Evolutionary conservation across 1,140 invertebrate genomes (phyloP).

Genomic region (Drosophila ambigua): DNA sequence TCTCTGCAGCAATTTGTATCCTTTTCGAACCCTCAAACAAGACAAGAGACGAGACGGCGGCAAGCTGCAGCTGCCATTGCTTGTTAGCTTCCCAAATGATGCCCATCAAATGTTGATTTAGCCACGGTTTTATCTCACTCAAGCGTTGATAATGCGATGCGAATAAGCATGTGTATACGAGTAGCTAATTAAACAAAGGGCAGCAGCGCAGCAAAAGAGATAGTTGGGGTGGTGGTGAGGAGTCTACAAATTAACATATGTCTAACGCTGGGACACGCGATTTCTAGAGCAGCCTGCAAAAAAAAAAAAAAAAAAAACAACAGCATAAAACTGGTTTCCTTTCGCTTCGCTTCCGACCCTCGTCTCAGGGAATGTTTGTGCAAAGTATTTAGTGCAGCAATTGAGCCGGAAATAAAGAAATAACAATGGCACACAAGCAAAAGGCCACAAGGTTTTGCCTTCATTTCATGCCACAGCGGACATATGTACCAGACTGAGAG

Average conservation of each 20-base stretch:
- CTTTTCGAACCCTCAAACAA: conserved; percentile 10
- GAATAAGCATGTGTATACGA: conserved; percentile 24
- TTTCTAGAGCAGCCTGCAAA: conserved; percentile 7
- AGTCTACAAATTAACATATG: conserved; percentile 62
- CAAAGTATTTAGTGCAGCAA: conserved; percentile 74
- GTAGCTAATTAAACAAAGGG: conserved; percentile 39
- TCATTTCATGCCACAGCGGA: conserved; percentile 66
- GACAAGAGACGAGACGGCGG: no score
- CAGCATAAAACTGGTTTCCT: conserved; percentile 49
- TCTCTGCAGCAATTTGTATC: background rate
- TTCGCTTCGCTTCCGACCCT: conserved; percentile 29
- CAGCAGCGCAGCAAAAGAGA: conserved; percentile 18
- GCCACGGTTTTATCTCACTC: conserved; percentile 59
- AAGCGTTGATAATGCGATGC: conserved; percentile 65
- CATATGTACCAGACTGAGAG: conserved; percentile 24
- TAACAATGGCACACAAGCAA: conserved; percentile 31
- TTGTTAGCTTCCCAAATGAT: conserved; percentile 54
- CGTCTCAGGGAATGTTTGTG: conserved; percentile 42
- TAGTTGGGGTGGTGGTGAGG: conserved; percentile 5
- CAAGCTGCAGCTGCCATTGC: conserved; percentile 26
- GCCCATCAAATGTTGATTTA: conserved; percentile 72
- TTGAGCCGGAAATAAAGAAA: conserved; percentile 71
- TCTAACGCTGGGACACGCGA: conserved; percentile 48
- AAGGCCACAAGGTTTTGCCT: conserved; percentile 42
- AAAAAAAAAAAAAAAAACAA: no score